phyloP scores from a whole-genome alignment of 2,888 invertebrate genomes.

The Clunio marinus region DNA sequence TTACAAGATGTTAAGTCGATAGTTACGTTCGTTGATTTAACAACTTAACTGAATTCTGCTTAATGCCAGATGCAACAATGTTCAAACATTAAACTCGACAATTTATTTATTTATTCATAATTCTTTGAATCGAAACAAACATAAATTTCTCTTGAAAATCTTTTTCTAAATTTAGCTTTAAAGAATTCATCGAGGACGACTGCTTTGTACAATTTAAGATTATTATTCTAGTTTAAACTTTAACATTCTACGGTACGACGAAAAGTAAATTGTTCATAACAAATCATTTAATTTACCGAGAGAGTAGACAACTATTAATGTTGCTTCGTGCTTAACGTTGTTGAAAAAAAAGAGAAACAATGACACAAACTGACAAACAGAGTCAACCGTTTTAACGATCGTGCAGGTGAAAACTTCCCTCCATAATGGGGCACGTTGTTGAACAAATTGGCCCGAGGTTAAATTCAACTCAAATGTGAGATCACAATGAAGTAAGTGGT shows the following conservation, averaged over 20 bases:
- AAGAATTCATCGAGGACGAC: no score
- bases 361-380: not conserved
- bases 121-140: no score
- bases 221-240: not conserved
- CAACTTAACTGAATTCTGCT: no score
- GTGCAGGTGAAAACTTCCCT: conserved; percentile 36
- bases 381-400: conserved; percentile 36
- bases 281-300: conserved; percentile 15
- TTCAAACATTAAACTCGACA: no score
- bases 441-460: conserved; percentile 13
- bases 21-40: no score
- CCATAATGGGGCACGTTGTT: conserved; percentile 12
- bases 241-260: not conserved
- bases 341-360: conserved; percentile 11
- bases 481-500: conserved; percentile 6
- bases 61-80: no score
- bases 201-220: no score
- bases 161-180: not conserved
- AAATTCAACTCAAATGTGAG: conserved; percentile 5
- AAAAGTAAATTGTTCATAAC: not conserved
- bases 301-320: conserved; percentile 11
- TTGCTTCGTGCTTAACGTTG: not conserved
- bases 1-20: no score
- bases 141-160: not conserved
- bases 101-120: no score